Evolutionary conservation across 2,113 vertebrate genomes (phyloP).

Genomic region (Leucosticte australis): DNA sequence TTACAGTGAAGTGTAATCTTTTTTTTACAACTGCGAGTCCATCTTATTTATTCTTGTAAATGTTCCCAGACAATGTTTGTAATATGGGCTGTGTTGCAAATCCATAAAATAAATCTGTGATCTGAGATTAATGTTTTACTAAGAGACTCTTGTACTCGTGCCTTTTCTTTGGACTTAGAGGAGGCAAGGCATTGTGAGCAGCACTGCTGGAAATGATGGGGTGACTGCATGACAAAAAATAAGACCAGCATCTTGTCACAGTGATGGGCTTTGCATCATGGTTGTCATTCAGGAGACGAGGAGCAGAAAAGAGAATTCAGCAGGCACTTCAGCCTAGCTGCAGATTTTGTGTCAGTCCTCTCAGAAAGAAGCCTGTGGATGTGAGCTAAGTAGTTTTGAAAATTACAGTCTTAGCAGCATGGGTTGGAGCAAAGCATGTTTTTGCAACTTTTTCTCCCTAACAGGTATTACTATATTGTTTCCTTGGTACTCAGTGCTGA

Average conservation of each 20-base stretch:
- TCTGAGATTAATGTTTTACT: constrained; percentile 82
- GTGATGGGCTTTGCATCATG: not conserved
- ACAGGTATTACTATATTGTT: not conserved
- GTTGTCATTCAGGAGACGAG: not conserved
- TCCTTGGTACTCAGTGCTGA: not conserved
- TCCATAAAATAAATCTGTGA: constrained; percentile 85
- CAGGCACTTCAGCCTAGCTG: not conserved
- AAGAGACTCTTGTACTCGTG: constrained; percentile 68
- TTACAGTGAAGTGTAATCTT: constrained; percentile 84
- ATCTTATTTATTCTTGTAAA: constrained; percentile 88
- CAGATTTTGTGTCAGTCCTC: not conserved
- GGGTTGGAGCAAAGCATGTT: not conserved
- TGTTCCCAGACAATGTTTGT: constrained; percentile 84
- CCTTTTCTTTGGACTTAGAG: constrained; percentile 52
- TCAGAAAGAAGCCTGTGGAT: not conserved
- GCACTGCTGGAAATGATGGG: not conserved
- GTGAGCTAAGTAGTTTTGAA: not conserved
- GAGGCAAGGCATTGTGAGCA: not conserved
- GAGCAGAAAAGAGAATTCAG: not conserved
- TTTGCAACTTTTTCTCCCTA: not conserved
- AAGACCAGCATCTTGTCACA: not conserved
- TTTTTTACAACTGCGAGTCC: constrained; percentile 84
- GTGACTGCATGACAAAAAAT: not conserved
- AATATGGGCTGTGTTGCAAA: constrained; percentile 83
- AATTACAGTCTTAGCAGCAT: not conserved